Base-by-base conservation (phyloP, 2,113 vertebrate species). In the Bos indicus region DNA sequence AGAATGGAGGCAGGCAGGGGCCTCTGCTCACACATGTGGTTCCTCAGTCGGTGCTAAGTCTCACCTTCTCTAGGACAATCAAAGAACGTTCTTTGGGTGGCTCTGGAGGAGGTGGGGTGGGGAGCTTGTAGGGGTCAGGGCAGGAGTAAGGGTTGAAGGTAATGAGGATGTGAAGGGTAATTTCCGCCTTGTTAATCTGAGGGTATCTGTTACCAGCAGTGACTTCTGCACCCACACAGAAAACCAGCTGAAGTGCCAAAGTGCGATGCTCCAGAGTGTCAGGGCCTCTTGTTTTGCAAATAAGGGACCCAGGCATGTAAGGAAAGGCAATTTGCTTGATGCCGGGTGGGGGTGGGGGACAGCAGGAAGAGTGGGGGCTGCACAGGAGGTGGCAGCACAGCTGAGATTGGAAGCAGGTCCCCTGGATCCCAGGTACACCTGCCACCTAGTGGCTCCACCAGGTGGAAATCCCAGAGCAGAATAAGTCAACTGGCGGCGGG, bases 301-400 rank as follows among this genome's bases (percentile, higher is more conserved):
- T 28, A 28, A 81, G 93, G 59, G 87, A 46, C 48, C 2, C 15
- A 82, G 51, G 64, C 78, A 33, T 26, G 43, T 91, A 30, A 85
- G 85, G 40, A 16, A 30, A 74, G 71, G 15, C 2, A 9, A 57
- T 33, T 40, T 14, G 33, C 21, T 62, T 17, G 43, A 54, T n/a
- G 74, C 40, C 19, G 0, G 2, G 56, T 0, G 3, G 30, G 60
- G 30, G 30, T 0, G 14, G 30, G 30, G 30, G 56, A 57, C 56
- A 57, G 56, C 56, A 57, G 56, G 56, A 23, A 3, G 30, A 30
- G 30, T 3, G 30, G 60, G 30, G 7, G 4, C 16, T 9, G 57
- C 40, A 16, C 64, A 83, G 30, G 80, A 6, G 54, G 17, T 26
- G 21, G 82, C 60, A 56, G 56, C 64, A 46, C 25, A 64, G 71